These are phyloP conservation scores for Onchidella celtica DNA, from an alignment of 2,888 invertebrate species.

Conservation along the genomic window DNA sequence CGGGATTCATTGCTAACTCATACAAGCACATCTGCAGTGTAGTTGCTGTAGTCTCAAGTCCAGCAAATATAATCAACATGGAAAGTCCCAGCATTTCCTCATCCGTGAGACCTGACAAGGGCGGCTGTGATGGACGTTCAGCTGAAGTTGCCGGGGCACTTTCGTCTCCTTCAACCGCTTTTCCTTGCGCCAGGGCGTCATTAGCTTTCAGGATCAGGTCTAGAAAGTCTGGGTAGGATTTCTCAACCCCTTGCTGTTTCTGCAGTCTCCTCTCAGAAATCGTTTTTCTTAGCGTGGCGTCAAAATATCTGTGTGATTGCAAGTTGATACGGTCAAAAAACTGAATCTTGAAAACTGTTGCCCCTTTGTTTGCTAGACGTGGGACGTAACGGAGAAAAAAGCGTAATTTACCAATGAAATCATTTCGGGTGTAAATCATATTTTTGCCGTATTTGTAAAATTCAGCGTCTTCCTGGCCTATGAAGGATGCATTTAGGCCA, in stretches of 20 bases:
- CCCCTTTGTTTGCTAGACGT: background rate
- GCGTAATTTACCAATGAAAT: background rate
- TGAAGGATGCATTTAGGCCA: constrained; percentile 26
- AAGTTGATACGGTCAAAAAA: constrained; percentile 11
- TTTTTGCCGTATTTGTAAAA: constrained; percentile 13
- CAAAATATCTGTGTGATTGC: constrained; percentile 16
- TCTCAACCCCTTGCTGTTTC: background rate
- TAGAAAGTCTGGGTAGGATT: background rate
- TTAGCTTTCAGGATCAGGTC: constrained; percentile 32
- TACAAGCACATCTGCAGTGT: constrained; percentile 39
- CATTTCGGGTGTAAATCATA: background rate
- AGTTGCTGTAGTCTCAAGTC: constrained; percentile 35
- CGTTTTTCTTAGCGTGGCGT: background rate
- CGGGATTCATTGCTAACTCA: constrained; percentile 19
- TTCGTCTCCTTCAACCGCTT: background rate
- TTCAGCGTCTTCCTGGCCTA: constrained; percentile 1
- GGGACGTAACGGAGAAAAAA: background rate
- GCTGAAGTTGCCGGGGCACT: background rate
- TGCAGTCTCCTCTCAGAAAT: constrained; percentile 8
- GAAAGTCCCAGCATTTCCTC: constrained; percentile 33
- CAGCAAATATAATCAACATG: constrained; percentile 39
- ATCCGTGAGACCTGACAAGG: background rate
- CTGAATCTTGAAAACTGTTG: background rate
- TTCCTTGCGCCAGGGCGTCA: background rate
- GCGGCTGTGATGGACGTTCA: background rate